Evolutionary conservation across 2,888 invertebrate genomes (phyloP), one percentile per base, ranked within the genome.

Genomic region (Fragum fragum): DNA sequence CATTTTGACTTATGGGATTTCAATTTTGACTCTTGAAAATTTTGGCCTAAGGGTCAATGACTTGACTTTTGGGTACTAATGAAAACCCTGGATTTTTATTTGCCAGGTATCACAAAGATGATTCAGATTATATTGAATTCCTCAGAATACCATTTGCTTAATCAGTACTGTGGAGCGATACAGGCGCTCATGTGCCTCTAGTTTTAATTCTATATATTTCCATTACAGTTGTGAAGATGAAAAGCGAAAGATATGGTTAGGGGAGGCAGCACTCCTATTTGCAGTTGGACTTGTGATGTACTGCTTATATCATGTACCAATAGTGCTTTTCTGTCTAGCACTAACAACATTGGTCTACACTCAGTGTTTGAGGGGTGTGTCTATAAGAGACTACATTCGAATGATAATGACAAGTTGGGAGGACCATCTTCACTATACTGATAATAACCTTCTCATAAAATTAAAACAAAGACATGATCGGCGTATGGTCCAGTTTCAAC

Each of bases 401-500:
- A 74, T 71, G 7, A 70, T 92, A 29, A 81, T 81, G 39, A 91
- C 90, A 26, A 86, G 91, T 63, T 94, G 93, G 93, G 93, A 93
- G 32, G 93, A 93, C 66, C 91, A 92, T 73, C 87, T 92, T 71
- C 93, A 93, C 71, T 93, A 93, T 73, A 88, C 91, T 57, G 93
- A 93, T 75, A 92, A 90, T 78, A 88, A 93, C 83, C 88, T 90
- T 59, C 79, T 87, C 7, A 87, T 83, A 29, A 68, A 83, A 14
- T 57, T 73, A 18, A 57, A 76, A 42, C 79, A 73, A 36, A 76
- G 14, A 21, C 21, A 57, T 23, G n/a, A 36, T 36, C 3, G 9
- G 32, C 32, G 9, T 36, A 36, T 36, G 32, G 9, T 36, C 3
- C 32, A 36, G 9, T 36, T 36, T 9, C 32, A 36, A 36, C 32